phyloP scores from a whole-genome alignment of 2,113 vertebrate genomes.

The Nothocercus nigrocapillus region DNA sequence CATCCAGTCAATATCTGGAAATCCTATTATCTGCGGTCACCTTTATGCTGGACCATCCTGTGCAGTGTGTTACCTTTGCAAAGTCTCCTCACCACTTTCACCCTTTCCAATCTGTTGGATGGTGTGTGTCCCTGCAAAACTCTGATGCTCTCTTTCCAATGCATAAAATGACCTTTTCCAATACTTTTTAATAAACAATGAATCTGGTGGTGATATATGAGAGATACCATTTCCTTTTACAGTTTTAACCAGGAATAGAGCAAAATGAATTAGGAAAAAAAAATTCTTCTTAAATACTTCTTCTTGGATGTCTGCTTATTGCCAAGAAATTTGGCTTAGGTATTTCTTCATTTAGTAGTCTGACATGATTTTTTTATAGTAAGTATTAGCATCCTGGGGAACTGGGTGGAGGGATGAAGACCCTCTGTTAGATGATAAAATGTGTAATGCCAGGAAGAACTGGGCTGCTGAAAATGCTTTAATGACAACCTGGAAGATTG shows the following conservation, averaged over 20 bases:
- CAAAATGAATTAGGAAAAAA: neutral
- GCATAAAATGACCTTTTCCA: neutral
- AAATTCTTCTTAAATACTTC: neutral
- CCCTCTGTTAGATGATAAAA: neutral
- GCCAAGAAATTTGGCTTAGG: neutral
- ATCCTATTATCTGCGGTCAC: neutral
- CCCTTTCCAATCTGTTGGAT: neutral
- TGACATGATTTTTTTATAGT: neutral
- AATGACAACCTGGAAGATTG: neutral
- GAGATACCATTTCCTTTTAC: neutral
- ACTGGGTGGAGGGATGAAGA: neutral
- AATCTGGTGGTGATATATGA: neutral
- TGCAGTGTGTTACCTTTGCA: neutral
- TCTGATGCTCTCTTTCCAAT: neutral
- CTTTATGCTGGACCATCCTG: neutral
- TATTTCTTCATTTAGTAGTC: rapidly evolving
- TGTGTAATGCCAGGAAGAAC: neutral
- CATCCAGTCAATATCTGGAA: neutral
- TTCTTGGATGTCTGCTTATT: neutral
- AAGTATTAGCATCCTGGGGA: neutral
- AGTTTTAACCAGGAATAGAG: neutral
- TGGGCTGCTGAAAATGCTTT: neutral
- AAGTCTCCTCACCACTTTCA: neutral
- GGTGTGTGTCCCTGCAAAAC: neutral
- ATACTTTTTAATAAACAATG: neutral